Evolutionary conservation across 2,888 invertebrate genomes (phyloP).

Genomic region (Latrodectus elegans): DNA sequence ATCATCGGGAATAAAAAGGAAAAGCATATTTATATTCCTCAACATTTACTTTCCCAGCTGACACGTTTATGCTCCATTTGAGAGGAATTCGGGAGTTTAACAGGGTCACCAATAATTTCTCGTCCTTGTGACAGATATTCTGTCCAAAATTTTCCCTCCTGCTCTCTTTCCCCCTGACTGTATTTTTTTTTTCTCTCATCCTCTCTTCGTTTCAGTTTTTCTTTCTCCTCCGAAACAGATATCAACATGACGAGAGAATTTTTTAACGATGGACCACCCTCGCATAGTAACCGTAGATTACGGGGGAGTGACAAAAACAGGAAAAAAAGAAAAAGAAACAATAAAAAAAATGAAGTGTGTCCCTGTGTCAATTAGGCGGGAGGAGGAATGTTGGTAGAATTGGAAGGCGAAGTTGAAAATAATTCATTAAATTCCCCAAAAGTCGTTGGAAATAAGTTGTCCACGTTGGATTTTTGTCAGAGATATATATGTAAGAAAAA

Average conservation of each 20-base stretch:
- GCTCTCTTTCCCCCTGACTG: not conserved
- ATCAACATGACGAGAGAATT: not conserved
- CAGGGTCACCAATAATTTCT: conserved; percentile 51
- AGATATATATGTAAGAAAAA: too few species aligned
- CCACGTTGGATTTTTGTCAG: not conserved
- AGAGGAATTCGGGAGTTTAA: conserved; percentile 48
- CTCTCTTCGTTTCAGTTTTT: conserved; percentile 10
- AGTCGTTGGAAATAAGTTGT: not conserved
- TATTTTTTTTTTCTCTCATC: conserved; percentile 17
- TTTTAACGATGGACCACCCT: conserved; percentile 61
- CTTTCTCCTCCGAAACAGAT: conserved; percentile 5
- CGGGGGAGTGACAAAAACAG: conserved; percentile 30
- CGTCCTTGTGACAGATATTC: conserved; percentile 37
- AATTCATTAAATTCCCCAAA: not conserved
- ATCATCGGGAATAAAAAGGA: not conserved
- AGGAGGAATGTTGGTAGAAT: conserved; percentile 51
- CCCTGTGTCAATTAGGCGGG: conserved; percentile 52
- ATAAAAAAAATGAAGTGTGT: conserved; percentile 20
- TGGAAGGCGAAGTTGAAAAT: not conserved
- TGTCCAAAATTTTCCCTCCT: too few species aligned
- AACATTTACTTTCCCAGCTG: conserved; percentile 44
- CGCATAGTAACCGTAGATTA: conserved; percentile 35
- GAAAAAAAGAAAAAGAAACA: not conserved
- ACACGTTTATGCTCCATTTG: conserved; percentile 63
- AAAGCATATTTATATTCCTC: conserved; percentile 9